These are phyloP conservation scores for Cephus nigrinus DNA, from an alignment of 2,888 invertebrate genomes.

Conservation along the genomic window DNA sequence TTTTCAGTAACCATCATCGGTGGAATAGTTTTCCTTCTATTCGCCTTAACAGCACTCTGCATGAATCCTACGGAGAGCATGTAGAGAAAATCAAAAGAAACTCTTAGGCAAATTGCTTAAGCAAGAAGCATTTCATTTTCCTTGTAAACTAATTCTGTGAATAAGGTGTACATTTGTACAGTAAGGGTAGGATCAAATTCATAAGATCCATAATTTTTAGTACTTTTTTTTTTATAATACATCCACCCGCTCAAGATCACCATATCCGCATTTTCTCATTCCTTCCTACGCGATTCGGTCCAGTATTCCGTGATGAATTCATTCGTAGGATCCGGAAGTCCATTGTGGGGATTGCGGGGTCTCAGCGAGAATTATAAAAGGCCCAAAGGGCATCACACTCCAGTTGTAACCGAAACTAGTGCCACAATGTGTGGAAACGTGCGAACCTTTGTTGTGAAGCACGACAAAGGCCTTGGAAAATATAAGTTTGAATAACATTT, in stretches of 20 bases:
- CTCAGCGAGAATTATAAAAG: neutral
- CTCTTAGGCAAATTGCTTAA: conserved; percentile 8
- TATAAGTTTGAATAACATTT: neutral
- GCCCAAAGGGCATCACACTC: neutral
- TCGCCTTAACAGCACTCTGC: conserved; percentile 92
- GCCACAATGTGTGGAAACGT: too few species aligned
- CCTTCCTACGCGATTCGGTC: neutral
- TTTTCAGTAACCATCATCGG: conserved; percentile 94
- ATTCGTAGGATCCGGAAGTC: too few species aligned
- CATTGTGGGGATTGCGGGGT: neutral
- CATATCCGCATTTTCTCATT: neutral
- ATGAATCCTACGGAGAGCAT: conserved; percentile 77
- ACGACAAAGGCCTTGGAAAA: neutral
- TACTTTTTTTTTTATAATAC: neutral
- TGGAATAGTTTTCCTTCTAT: conserved; percentile 93
- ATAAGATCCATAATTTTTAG: neutral
- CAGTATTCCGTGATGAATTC: too few species aligned
- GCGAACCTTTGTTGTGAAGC: neutral
- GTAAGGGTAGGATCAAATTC: conserved; percentile 4
- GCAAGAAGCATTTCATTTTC: neutral
- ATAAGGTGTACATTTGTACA: conserved; percentile 30
- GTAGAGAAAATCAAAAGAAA: neutral
- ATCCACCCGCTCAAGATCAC: neutral
- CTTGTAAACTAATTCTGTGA: conserved; percentile 18
- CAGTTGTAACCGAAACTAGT: neutral